Conservation (phyloP, 2,797 vertebrate species). For the Chlorospingus semifuscus region DNA sequence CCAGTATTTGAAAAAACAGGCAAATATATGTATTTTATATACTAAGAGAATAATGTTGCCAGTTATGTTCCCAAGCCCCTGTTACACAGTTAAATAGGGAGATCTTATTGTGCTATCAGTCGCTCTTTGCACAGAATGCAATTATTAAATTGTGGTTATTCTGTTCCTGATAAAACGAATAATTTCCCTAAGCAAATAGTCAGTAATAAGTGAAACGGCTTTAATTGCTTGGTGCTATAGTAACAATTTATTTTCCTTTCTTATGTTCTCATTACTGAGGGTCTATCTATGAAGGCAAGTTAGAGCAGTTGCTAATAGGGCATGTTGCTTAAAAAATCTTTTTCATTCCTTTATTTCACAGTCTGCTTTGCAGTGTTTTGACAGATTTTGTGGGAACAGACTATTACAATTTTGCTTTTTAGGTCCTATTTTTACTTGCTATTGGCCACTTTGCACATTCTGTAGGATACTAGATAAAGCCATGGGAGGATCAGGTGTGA, state of each 20-base stretch:
- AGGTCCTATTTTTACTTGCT: not conserved
- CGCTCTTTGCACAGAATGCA: not conserved
- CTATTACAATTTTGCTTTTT: not conserved
- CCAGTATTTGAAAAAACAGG: not conserved
- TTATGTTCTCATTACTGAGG: not conserved
- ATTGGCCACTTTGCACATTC: not conserved
- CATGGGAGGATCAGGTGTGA: not conserved
- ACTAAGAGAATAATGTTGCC: not conserved
- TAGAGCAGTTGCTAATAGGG: not conserved
- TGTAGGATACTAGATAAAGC: not conserved
- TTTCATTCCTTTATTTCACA: not conserved
- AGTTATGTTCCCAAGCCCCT: not conserved
- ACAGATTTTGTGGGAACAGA: not conserved
- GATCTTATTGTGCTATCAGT: not conserved
- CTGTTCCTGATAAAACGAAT: not conserved
- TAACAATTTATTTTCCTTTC: not conserved
- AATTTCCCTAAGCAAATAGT: not conserved
- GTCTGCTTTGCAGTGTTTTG: not conserved
- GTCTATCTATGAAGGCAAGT: not conserved
- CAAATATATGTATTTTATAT: not conserved
- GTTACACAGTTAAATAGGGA: not conserved
- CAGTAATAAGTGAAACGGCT: not conserved
- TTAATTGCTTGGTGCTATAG: not conserved
- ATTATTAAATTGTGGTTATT: slow-evolving; percentile 19
- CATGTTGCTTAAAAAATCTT: not conserved